These are phyloP conservation scores for Agrenia bidenticulata DNA, from an alignment of 2,888 invertebrate species.

Conservation along the genomic window DNA sequence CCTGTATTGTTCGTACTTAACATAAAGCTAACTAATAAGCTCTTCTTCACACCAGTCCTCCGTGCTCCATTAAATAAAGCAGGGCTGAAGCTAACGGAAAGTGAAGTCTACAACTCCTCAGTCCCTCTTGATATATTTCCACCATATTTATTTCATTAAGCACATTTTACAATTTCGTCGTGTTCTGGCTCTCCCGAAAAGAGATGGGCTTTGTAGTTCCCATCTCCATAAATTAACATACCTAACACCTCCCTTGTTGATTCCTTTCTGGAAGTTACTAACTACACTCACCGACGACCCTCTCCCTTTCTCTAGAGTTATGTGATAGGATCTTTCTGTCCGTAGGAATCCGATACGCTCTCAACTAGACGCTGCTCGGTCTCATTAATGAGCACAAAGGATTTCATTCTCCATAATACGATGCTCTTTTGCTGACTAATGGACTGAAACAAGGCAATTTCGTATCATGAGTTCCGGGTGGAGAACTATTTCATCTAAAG, in stretches of 20 bases:
- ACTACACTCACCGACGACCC: not conserved
- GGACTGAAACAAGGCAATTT: constrained; percentile 10
- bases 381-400: not conserved
- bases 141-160: constrained; percentile 14
- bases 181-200: constrained; percentile 11
- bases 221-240: constrained; percentile 53
- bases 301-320: constrained; percentile 4
- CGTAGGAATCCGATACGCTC: not conserved
- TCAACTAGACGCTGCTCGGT: too few relatives aligned
- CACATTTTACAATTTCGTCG: constrained; percentile 10
- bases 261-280: constrained; percentile 8
- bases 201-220: constrained; percentile 37
- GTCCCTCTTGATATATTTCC: constrained; percentile 2
- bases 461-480: too few relatives aligned
- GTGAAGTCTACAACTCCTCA: not conserved
- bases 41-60: constrained; percentile 3
- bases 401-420: not conserved
- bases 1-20: too few relatives aligned
- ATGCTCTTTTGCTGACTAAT: not conserved
- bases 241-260: constrained; percentile 47
- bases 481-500: too few relatives aligned
- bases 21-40: constrained; percentile 8
- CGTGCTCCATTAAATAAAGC: constrained; percentile 10
- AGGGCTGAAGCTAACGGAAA: not conserved
- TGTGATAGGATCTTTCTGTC: not conserved